These are phyloP conservation scores for Acronicta psi DNA, from an alignment of 2,888 invertebrate species.

Conservation along the genomic window DNA sequence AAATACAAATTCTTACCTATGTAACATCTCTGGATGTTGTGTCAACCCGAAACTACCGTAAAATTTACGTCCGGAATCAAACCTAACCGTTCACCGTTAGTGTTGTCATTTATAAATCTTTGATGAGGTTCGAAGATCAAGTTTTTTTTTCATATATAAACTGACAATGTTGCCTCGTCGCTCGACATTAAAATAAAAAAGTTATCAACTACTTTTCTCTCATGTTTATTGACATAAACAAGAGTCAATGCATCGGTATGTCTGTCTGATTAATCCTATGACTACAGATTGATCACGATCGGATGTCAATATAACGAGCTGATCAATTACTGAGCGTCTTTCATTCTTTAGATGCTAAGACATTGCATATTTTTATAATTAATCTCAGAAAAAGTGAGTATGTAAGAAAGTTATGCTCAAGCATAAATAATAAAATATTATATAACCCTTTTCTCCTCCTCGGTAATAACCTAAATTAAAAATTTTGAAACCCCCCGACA, in stretches of 20 bases:
- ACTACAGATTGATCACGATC: conserved; percentile 39
- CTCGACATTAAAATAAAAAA: background rate
- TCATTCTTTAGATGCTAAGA: conserved; percentile 23
- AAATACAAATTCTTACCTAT: too few species aligned
- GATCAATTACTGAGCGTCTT: conserved; percentile 33
- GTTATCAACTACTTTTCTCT: conserved; percentile 8
- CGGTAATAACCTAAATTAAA: too few species aligned
- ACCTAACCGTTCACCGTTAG: too few species aligned
- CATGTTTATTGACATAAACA: conserved; percentile 41
- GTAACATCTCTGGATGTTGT: too few species aligned
- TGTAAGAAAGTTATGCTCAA: too few species aligned
- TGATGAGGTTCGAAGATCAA: conserved; percentile 32
- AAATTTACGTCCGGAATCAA: too few species aligned
- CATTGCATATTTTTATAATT: conserved; percentile 6
- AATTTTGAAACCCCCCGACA: too few species aligned
- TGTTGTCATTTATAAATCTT: too few species aligned
- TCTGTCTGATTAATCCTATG: conserved; percentile 47
- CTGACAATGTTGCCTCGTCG: background rate
- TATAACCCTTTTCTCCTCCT: too few species aligned
- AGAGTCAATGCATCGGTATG: conserved; percentile 53
- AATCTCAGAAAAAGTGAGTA: too few species aligned
- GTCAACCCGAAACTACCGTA: too few species aligned
- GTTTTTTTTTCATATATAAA: background rate
- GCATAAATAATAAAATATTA: too few species aligned
- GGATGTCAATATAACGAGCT: conserved; percentile 49